Evolutionary conservation across 2,113 vertebrate species (phyloP), one percentile per base, ranked within the genome.

Genomic region (Acanthisitta chloris): DNA sequence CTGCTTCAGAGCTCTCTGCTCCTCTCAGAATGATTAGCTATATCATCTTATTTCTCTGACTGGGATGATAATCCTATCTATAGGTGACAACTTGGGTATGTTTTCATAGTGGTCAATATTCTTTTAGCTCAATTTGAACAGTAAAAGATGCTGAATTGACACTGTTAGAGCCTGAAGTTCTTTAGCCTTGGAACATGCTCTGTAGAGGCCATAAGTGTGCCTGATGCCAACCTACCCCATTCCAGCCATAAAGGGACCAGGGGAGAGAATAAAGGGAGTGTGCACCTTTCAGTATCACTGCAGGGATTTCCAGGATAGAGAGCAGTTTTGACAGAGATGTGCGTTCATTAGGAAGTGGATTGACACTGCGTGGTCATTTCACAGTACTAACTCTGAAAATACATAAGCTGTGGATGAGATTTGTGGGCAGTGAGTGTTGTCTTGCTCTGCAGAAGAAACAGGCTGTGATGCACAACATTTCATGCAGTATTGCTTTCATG

Each of bases 171-270:
- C 34, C 45, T 83, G 52, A 93, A 77, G 43, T 81, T 90, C 54
- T 81, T 59, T 92, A 65, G 78, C 82, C n/a, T 90, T 79, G 72
- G 65, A 92, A 93, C n/a, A 31, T 58, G 59, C 45, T 86, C 36
- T 85, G 17, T 43, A 76, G 92, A 72, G 70, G 85, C 62, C 45
- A 1, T 54, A 88, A 61, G 46, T 17, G 59, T 94, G 62, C 78
- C 73, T 80, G 40, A 71, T 90, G 82, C 79, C 55, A 83, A 1
- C 13, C 34, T 83, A 80, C 21, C 59, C 85, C 51, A 67, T 90
- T 91, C 84, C 81, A 93, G 54, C 92, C 23, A 16, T 46, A 96
- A 96, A 96, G 90, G 96, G 96, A 97, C 92, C 88, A 82, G 77
- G 54, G 33, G 55, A 82, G 84, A 78, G 36, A 66, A 79, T 61